phyloP scores from a whole-genome alignment of 1,140 invertebrate genomes.

The Acromyrmex charruanus region DNA sequence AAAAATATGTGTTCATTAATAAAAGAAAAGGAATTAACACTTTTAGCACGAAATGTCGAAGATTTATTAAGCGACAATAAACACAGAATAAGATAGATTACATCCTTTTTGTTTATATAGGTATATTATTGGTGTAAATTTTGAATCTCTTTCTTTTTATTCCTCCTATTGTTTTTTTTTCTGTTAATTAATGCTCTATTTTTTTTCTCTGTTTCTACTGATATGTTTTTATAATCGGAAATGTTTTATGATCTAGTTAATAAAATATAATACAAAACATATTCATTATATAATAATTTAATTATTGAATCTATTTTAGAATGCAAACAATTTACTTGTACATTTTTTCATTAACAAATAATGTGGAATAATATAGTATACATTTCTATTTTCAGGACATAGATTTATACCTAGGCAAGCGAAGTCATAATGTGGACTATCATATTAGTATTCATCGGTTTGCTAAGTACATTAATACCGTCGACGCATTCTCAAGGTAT shows the following conservation, averaged over 20 bases:
- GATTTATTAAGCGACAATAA: neutral
- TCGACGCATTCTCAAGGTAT: constrained; percentile 65
- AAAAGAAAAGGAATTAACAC: neutral
- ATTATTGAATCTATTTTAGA: neutral
- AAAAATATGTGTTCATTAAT: neutral
- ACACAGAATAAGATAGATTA: neutral
- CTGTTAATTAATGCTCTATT: neutral
- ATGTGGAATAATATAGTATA: neutral
- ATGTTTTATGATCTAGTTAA: neutral
- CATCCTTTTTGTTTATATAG: neutral
- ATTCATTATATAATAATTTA: neutral
- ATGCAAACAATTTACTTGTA: constrained; percentile 14
- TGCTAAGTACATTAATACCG: constrained; percentile 35
- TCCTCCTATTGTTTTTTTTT: neutral
- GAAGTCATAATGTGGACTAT: constrained; percentile 37
- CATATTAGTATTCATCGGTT: constrained; percentile 24
- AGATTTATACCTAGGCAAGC: neutral
- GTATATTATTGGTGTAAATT: neutral
- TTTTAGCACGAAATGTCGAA: neutral
- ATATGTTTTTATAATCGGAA: neutral
- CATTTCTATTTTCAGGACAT: constrained; percentile 7
- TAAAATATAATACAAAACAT: neutral
- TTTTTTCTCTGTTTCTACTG: neutral
- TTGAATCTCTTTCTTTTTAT: neutral
- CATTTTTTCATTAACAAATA: neutral